Evolutionary conservation across 2,797 vertebrate genomes (phyloP).

Genomic region (Gorsachius magnificus): DNA sequence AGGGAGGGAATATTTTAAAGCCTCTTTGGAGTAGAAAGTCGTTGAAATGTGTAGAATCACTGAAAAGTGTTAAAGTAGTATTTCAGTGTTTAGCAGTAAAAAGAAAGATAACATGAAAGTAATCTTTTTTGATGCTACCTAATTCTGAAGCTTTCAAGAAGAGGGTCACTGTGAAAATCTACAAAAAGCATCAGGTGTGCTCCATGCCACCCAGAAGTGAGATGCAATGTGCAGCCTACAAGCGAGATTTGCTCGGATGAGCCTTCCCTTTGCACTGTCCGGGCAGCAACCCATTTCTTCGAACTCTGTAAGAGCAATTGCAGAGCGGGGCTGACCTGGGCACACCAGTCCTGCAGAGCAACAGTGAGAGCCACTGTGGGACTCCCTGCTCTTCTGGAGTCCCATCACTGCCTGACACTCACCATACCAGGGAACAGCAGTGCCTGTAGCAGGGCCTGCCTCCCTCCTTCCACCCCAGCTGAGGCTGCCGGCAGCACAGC

Average conservation of each 20-base stretch:
- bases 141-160: neutral
- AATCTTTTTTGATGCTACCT: neutral
- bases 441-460: neutral
- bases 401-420: neutral
- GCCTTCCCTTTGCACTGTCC: neutral
- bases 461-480: neutral
- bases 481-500: accelerated
- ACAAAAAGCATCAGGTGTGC: neutral
- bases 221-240: neutral
- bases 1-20: neutral
- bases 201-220: neutral
- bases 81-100: neutral
- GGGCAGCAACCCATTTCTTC: neutral
- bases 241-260: neutral
- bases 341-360: neutral
- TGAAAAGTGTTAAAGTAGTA: neutral
- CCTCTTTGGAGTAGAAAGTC: neutral
- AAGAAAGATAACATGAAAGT: neutral
- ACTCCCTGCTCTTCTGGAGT: neutral
- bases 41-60: neutral
- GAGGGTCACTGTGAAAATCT: neutral
- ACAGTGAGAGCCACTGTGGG: neutral
- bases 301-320: neutral
- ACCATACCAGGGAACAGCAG: neutral
- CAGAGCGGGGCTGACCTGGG: neutral